Base-by-base conservation (phyloP, 2,113 vertebrate genomes). In the Arothron firmamentum region DNA sequence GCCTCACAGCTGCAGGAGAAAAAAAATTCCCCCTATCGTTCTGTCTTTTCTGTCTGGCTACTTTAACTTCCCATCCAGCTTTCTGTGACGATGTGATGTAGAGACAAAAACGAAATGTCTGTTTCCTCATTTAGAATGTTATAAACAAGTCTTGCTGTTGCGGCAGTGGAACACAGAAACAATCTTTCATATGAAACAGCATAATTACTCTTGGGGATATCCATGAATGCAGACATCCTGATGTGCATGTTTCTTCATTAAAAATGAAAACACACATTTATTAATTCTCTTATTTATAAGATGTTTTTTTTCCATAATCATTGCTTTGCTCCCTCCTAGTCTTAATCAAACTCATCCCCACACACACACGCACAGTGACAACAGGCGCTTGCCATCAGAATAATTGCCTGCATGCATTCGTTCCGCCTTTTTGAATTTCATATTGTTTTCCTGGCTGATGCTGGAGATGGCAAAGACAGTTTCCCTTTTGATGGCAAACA, bases 281-380 rank as follows among this genome's bases (percentile, higher is more conserved):
- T 74, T 82, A 80, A 82, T 80, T 72, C 66, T 64, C 68, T 63
- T 73, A 75, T 53, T 62, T 79, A 72, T 75, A 61, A 74, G 3
- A 38, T 38, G 34, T 2, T 41, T 9, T 15, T 69, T 74, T 75
- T 69, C 72, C 54, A 74, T 78, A 65, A 78, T 79, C 75, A 81
- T 79, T 77, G 76, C 68, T 68, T 85, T 80, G 59, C 71, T 81
- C 57, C 77, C 79, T 84, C 76, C 82, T 73, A 75, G 73, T 83
- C 56, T 83, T 86, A 87, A 88, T 87, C 77, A 86, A 81, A 85
- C 69, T 67, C 78, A 76, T 88, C 81, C 79, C 80, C 62, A 65
- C 64, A 55, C 73, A 28, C 45, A 42, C 63, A 71, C 65, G 25
- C 25, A 80, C 59, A 63, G 62, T 31, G 41, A 59, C 46, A 74